A percentile compares a stretch with the other conserved stretches of the same genome.
Conservation (phyloP, 2,888 invertebrate genomes). For the Xanthorhoe spadicearia region DNA sequence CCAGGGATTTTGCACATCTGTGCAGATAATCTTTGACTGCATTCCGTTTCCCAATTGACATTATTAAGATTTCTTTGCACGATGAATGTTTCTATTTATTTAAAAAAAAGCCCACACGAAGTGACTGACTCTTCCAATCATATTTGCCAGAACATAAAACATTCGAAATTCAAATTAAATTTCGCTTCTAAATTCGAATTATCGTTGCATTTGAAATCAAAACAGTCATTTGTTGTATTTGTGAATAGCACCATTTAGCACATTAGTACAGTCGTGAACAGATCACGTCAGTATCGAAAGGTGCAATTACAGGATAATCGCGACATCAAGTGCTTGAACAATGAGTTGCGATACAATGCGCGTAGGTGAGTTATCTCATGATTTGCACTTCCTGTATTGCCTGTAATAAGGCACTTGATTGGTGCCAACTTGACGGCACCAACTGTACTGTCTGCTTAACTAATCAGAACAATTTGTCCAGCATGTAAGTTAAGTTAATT, state of each 20-base stretch:
- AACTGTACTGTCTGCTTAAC: neutral
- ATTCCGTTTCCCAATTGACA: constrained; percentile 40
- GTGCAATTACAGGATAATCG: constrained; percentile 27
- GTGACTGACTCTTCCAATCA: neutral
- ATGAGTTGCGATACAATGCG: constrained; percentile 29
- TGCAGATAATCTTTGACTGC: constrained; percentile 48
- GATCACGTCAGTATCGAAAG: constrained; percentile 25
- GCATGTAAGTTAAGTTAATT: neutral
- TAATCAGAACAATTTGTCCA: neutral
- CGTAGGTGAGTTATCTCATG: constrained; percentile 32
- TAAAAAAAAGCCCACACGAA: neutral
- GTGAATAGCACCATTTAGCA: neutral
- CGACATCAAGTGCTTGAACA: constrained; percentile 19
- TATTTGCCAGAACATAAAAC: neutral
- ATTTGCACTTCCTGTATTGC: constrained; percentile 53
- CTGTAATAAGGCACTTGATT: constrained; percentile 43
- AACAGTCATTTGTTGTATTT: neutral
- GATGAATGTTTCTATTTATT: neutral
- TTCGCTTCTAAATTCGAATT: neutral
- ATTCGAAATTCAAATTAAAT: neutral
- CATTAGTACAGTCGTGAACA: constrained; percentile 17
- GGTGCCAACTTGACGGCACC: constrained; percentile 14
- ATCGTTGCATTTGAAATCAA: neutral
- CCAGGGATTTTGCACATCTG: constrained; percentile 43
- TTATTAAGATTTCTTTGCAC: constrained; percentile 22